A percentile compares a stretch with the other conserved stretches of the same genome.
Conservation (phyloP, 2,888 invertebrate species). For the Lasioglossum pauxillum region DNA sequence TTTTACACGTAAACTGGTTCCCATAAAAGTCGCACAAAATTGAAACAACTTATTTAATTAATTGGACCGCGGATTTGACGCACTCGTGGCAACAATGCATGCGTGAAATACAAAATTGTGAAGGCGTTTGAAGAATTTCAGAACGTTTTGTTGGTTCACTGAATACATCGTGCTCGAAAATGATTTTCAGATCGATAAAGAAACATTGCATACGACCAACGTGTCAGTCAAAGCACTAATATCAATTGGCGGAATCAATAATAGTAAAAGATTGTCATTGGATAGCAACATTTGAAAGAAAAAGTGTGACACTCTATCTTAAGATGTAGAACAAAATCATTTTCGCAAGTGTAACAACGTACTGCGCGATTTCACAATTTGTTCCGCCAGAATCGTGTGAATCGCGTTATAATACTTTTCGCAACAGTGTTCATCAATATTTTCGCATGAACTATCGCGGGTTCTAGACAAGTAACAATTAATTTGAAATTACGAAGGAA, state of each 20-base stretch:
- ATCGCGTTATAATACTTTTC: neutral
- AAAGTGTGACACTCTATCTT: neutral
- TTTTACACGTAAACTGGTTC: neutral
- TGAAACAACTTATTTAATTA: neutral
- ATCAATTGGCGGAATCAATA: no score
- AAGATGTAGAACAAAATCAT: neutral
- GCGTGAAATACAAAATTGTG: no score
- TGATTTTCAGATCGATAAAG: no score
- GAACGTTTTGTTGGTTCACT: no score
- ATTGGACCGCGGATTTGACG: neutral
- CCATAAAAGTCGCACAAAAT: neutral
- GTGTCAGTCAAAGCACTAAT: no score
- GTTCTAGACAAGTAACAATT: neutral
- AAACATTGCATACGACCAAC: no score
- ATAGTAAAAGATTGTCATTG: neutral
- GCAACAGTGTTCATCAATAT: neutral
- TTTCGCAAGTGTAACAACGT: neutral
- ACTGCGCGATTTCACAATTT: neutral
- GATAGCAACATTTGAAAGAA: neutral
- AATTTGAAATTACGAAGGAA: neutral
- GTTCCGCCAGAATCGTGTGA: neutral
- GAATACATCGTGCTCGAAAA: no score
- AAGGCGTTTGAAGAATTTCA: no score
- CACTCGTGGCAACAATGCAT: neutral
- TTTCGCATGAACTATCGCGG: neutral